Percentiles rank a stretch among this genome's conserved stretches.
These are phyloP conservation scores for Penaeus monodon DNA, from an alignment of 2,888 invertebrate species.

Conservation along the genomic window DNA sequence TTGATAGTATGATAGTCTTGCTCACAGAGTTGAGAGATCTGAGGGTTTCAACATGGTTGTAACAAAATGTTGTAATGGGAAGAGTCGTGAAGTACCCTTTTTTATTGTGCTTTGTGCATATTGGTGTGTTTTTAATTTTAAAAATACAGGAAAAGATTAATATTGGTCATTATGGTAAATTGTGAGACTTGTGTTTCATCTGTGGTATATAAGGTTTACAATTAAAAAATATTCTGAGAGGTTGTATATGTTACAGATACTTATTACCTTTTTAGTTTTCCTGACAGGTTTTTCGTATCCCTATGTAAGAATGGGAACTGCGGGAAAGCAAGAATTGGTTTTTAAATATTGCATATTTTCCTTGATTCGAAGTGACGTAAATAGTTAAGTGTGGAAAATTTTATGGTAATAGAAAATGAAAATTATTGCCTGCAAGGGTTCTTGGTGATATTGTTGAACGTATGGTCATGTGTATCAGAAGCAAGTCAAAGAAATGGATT, in stretches of 20 bases:
- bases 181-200: slow-evolving; percentile 26
- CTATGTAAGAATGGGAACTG: slow-evolving; percentile 50
- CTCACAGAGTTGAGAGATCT: slow-evolving; percentile 48
- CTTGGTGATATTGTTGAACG: too few species aligned
- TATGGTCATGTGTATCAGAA: too few species aligned
- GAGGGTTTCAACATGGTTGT: slow-evolving; percentile 44
- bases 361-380: too few species aligned
- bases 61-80: slow-evolving; percentile 38
- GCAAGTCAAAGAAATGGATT: too few species aligned
- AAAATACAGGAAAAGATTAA: slow-evolving; percentile 29
- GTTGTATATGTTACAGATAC: slow-evolving; percentile 36
- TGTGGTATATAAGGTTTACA: slow-evolving; percentile 34
- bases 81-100: slow-evolving; percentile 41
- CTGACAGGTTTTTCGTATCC: slow-evolving; percentile 60
- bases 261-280: slow-evolving; percentile 60
- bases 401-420: too few species aligned
- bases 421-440: too few species aligned
- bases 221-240: slow-evolving; percentile 16
- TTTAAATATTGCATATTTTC: not conserved
- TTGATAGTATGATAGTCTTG: slow-evolving; percentile 49
- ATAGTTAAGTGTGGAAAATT: too few species aligned
- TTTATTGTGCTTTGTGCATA: slow-evolving; percentile 33
- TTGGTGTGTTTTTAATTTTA: slow-evolving; percentile 42
- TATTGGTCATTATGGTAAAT: slow-evolving; percentile 35
- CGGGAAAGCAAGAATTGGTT: slow-evolving; percentile 41